Evolutionary conservation across 2,797 vertebrate species (phyloP).

Genomic region (Lepilemur septentrionalis): DNA sequence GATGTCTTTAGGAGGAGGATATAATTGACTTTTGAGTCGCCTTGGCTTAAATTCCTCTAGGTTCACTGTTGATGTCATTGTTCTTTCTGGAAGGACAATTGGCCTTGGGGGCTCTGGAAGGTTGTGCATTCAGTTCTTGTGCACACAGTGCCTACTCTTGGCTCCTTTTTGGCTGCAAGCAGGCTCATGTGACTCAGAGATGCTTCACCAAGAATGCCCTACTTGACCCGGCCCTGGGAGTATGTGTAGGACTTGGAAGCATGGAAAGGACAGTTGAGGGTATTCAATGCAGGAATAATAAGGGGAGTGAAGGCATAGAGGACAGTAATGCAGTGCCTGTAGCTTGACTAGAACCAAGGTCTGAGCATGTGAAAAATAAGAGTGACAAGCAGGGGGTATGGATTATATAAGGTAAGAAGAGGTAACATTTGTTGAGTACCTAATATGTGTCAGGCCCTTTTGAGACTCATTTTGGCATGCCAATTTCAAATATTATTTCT

Average conservation of each 20-base stretch:
- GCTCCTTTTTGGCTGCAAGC: background rate
- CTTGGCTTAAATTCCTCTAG: background rate
- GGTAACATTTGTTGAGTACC: background rate
- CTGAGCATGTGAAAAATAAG: background rate
- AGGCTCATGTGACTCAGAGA: background rate
- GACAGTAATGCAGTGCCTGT: background rate
- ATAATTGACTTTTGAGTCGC: background rate
- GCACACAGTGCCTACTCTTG: background rate
- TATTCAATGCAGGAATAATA: background rate
- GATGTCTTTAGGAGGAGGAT: background rate
- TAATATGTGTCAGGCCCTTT: background rate
- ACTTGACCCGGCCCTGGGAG: background rate
- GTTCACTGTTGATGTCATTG: background rate
- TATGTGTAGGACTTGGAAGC: background rate
- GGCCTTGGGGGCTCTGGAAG: background rate
- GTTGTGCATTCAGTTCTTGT: background rate
- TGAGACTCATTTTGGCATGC: background rate
- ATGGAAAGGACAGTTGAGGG: background rate
- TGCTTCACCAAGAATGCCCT: background rate
- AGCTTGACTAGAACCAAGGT: background rate
- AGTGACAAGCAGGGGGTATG: background rate
- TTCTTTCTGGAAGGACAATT: conserved; percentile 10
- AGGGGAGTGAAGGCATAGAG: background rate
- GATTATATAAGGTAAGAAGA: background rate
- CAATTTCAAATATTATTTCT: conserved; percentile 39